phyloP scores from a whole-genome alignment of 1,140 invertebrate genomes.

The Chionoecetes opilio region DNA sequence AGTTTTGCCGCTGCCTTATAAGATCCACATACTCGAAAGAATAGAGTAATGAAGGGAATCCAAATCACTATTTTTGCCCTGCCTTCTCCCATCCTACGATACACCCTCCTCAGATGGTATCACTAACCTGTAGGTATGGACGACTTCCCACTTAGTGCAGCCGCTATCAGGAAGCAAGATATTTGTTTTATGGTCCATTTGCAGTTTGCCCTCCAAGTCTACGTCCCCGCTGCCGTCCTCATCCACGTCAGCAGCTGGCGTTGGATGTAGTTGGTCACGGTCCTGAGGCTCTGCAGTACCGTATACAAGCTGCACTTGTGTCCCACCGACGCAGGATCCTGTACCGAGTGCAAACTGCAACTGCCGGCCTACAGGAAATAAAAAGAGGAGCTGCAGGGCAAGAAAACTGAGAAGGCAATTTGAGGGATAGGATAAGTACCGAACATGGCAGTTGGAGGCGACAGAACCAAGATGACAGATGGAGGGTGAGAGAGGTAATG shows the following conservation, averaged over 20 bases:
- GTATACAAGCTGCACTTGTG: slow-evolving; percentile 14
- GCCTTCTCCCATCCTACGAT: no score
- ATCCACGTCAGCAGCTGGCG: not conserved
- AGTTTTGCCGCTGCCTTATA: no score
- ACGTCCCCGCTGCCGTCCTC: slow-evolving; percentile 32
- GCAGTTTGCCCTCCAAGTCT: not conserved
- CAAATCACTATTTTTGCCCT: no score
- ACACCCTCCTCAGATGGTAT: no score
- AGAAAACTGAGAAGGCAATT: not conserved
- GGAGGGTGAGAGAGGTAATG: no score
- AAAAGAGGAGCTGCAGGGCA: not conserved
- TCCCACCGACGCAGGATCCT: not conserved
- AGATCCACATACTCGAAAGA: no score
- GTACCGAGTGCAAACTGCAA: slow-evolving; percentile 50
- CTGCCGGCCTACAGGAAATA: slow-evolving; percentile 22
- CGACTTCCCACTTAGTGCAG: slow-evolving; percentile 38
- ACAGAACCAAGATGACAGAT: no score
- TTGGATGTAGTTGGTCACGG: not conserved
- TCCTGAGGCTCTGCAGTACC: not conserved
- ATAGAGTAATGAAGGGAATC: no score
- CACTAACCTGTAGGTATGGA: slow-evolving; percentile 52
- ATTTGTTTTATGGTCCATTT: not conserved
- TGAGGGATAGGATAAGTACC: not conserved
- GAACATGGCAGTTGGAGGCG: not conserved
- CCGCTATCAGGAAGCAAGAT: not conserved